Evolutionary conservation across 2,888 invertebrate genomes (phyloP), one percentile per base, ranked within the genome.

Genomic region (Drosophila pseudotalamancana): DNA sequence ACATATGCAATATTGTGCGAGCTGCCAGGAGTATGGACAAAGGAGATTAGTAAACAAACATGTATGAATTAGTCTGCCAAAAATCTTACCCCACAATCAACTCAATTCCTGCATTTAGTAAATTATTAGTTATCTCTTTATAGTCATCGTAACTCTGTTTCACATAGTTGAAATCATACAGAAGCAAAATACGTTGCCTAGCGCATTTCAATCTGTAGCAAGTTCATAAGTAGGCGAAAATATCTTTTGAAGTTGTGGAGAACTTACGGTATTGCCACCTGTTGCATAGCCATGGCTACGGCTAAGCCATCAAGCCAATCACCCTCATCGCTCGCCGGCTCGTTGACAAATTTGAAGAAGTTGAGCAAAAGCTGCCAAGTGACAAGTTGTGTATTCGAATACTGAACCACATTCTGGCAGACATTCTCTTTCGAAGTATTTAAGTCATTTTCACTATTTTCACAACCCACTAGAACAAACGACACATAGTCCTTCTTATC

Each of bases 291-390:
- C 54, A 93, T 91, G 4, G 94, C 94, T 9, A 94, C 93, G 29
- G 93, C 85, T 0, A 95, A 80, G 1, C 93, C 92, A 90, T 95
- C 94, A 69, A 95, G 90, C 94, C 95, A 95, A 83, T 95, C 94
- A 1, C 93, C 94, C 55, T 81, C 89, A 11, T 91, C 90, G n/a
- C 92, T 90, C 0, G 83, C 64, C 8, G 92, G 90, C 32, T 93
- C 91, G 89, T 84, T 76, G 1, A 90, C 81, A 50, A 91, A 87
- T 4, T 82, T 61, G 14, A 90, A 82, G 25, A 91, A 78, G 6
- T 93, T 79, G 9, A 92, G 89, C 14, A 93, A 83, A 37, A 93
- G 73, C 45, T 94, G 90, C 95, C 95, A 96, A 62, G 92, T 93
- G 2, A 94, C 94, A 4, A 91, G 71, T 45, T 92, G 91, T 0